These are phyloP conservation scores for Acrocyrtus sp. DNA, from an alignment of 2,888 invertebrate genomes.

Conservation along the genomic window DNA sequence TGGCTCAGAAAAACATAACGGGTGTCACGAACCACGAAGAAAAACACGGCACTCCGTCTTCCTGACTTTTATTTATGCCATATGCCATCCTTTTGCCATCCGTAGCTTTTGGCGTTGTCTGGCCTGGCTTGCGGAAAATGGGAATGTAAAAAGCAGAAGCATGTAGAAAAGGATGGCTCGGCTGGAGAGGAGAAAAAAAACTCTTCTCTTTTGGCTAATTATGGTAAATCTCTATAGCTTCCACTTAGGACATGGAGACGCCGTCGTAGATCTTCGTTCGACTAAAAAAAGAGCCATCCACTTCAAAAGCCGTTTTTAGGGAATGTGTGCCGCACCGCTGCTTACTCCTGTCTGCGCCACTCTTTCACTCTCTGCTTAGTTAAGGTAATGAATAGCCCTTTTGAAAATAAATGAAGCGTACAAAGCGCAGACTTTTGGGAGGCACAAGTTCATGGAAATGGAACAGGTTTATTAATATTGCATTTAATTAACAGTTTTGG, in stretches of 20 bases:
- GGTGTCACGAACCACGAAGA: constrained; percentile 8
- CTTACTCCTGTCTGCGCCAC: not conserved
- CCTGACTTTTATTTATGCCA: too few species aligned
- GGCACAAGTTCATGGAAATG: not conserved
- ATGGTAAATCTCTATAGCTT: constrained; percentile 46
- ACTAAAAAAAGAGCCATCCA: too few species aligned
- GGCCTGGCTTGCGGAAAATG: not conserved
- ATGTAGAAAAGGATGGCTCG: not conserved
- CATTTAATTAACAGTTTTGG: constrained; percentile 52
- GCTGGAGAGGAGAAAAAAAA: not conserved
- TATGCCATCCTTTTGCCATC: too few species aligned
- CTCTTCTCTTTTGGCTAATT: constrained; percentile 37
- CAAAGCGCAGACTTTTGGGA: not conserved
- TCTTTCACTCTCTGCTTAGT: not conserved
- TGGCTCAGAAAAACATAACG: too few species aligned
- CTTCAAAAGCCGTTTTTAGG: constrained; percentile 13
- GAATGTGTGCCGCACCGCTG: not conserved
- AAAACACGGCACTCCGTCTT: too few species aligned
- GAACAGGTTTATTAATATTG: constrained; percentile 52
- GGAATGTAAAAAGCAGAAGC: not conserved
- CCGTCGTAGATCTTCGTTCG: constrained; percentile 33
- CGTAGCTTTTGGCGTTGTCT: not conserved
- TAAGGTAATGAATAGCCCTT: not conserved
- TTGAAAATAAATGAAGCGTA: not conserved
- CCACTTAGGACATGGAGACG: constrained; percentile 41